These are phyloP conservation scores for Cheiracanthium punctorium DNA, from an alignment of 2,888 invertebrate species.

Conservation along the genomic window DNA sequence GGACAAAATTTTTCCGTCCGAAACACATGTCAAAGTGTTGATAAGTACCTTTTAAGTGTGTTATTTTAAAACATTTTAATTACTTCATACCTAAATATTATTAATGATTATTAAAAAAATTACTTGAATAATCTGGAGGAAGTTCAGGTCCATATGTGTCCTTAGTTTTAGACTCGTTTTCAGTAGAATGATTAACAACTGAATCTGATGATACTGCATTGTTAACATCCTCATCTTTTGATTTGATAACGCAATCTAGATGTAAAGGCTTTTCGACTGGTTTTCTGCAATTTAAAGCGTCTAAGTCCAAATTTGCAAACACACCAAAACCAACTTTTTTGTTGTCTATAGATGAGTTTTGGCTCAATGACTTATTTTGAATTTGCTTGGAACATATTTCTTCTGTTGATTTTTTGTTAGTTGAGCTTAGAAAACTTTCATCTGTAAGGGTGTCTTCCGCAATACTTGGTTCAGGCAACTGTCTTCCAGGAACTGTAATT, in stretches of 20 bases:
- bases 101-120: background rate
- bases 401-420: background rate
- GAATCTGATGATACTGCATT: background rate
- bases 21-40: too few species aligned
- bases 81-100: too few species aligned
- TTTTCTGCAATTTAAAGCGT: slow-evolving; percentile 67
- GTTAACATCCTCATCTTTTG: background rate
- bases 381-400: too few species aligned
- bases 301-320: slow-evolving; percentile 72
- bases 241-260: too few species aligned
- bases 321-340: slow-evolving; percentile 62
- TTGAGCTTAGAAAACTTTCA: background rate
- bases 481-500: too few species aligned
- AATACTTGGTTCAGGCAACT: background rate
- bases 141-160: slow-evolving; percentile 63
- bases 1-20: too few species aligned
- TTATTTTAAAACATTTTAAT: too few species aligned
- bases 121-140: slow-evolving; percentile 53
- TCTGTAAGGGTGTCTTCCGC: too few species aligned
- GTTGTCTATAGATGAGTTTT: background rate
- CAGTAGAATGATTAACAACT: background rate
- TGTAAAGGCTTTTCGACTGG: background rate
- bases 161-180: background rate
- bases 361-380: background rate
- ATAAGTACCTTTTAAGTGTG: too few species aligned